Percentiles rank a stretch among this genome's conserved stretches.
Evolutionary conservation across 2,888 invertebrate genomes (phyloP).

Genomic region (Prosapia bicincta): DNA sequence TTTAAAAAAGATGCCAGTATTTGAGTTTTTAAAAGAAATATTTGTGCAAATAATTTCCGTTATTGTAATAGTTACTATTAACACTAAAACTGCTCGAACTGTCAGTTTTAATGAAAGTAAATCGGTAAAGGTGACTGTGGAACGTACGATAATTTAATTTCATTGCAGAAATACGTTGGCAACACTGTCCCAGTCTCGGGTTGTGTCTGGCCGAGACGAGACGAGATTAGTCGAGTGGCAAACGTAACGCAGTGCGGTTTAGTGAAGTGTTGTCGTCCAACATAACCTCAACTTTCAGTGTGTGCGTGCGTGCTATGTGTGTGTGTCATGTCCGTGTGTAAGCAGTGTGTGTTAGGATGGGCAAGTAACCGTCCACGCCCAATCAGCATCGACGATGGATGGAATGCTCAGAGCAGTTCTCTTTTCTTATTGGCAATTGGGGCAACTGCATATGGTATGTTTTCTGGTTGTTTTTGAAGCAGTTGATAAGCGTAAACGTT

Average conservation of each 20-base stretch:
- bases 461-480: too few relatives aligned
- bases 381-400: constrained; percentile 44
- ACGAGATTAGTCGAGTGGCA: constrained; percentile 19
- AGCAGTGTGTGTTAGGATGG: not conserved
- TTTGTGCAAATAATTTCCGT: too few relatives aligned
- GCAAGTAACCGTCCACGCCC: not conserved
- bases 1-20: too few relatives aligned
- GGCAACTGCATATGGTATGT: constrained; percentile 26
- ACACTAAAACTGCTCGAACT: too few relatives aligned
- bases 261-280: not conserved
- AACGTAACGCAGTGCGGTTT: not conserved
- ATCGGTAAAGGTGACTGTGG: too few relatives aligned
- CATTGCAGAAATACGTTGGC: constrained; percentile 6
- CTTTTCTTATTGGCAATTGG: constrained; percentile 45
- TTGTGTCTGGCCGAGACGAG: constrained; percentile 16
- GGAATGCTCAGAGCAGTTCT: constrained; percentile 49
- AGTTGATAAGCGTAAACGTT: too few relatives aligned
- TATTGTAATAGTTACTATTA: too few relatives aligned
- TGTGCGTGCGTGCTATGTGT: constrained; percentile 9
- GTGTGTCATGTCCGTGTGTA: constrained; percentile 12
- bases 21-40: too few relatives aligned
- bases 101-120: too few relatives aligned
- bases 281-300: not conserved
- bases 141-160: not conserved
- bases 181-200: not conserved